Percentiles rank a stretch among this genome's conserved stretches.
phyloP scores from a whole-genome alignment of 2,797 vertebrate genomes.

The Neopelma chrysocephalum region DNA sequence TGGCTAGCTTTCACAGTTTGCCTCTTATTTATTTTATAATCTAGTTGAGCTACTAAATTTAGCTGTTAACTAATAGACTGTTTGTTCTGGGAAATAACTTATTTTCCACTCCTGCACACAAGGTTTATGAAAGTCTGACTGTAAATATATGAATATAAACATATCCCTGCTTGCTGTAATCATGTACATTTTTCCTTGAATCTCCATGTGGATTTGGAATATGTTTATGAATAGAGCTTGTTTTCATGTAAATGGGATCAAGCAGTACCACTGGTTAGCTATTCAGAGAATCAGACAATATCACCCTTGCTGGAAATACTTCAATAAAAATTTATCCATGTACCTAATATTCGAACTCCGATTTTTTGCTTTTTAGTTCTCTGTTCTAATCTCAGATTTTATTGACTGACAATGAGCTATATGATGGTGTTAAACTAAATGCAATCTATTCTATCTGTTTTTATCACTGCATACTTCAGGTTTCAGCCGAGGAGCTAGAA shows the following conservation, averaged over 20 bases:
- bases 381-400: slow-evolving; percentile 67
- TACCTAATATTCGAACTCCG: slow-evolving; percentile 68
- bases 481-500: slow-evolving; percentile 37
- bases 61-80: slow-evolving; percentile 68
- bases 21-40: slow-evolving; percentile 76
- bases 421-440: slow-evolving; percentile 40
- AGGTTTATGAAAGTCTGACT: slow-evolving; percentile 73
- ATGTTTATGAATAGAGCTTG: slow-evolving; percentile 77
- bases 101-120: slow-evolving; percentile 68
- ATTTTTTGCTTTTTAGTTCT: slow-evolving; percentile 60
- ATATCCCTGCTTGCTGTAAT: slow-evolving; percentile 71
- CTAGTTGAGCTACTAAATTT: slow-evolving; percentile 72
- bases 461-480: slow-evolving; percentile 32
- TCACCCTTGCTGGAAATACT: slow-evolving; percentile 71
- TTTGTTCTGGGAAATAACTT: slow-evolving; percentile 74
- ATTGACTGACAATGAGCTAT: slow-evolving; percentile 55
- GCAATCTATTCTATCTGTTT: slow-evolving; percentile 59
- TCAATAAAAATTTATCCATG: slow-evolving; percentile 73
- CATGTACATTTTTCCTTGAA: slow-evolving; percentile 74
- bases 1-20: slow-evolving; percentile 66
- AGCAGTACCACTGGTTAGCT: slow-evolving; percentile 73
- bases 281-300: slow-evolving; percentile 77
- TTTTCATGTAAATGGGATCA: slow-evolving; percentile 81
- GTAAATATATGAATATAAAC: slow-evolving; percentile 81
- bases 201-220: slow-evolving; percentile 72